Base-by-base conservation (phyloP, 2,888 invertebrate species). In the Pyralis farinalis region DNA sequence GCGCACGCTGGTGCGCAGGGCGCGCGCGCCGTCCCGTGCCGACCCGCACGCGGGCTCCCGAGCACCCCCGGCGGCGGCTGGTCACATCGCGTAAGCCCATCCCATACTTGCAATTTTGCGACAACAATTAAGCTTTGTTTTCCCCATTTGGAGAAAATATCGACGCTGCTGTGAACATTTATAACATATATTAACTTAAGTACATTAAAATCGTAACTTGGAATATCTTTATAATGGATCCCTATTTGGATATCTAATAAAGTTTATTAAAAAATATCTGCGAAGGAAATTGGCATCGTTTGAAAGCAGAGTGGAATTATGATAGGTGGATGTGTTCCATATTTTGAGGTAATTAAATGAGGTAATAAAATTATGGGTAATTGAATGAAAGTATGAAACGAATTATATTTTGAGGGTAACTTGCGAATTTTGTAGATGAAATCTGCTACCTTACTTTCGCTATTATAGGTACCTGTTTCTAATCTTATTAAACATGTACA, bases 61-160 rank as follows among this genome's bases (percentile, higher is more conserved):
- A 64, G 78, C 80, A 73, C 64, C 70, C 71, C 76, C 71, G 63
- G 91, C 91, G 90, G 91, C 91, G 91, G 88, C 88, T 92, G 92
- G 91, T 92, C 91, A 91, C 91, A 92, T 92, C 91, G 92, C 92
- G 91, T 91, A 91, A 91, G 91, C 92, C 92, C 92, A 92, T 92
- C 92, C 92, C 92, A 91, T 90, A 55, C 78, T 87, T 83, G 76
- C 84, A 81, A 81, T 47, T 72, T 86, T 79, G 79, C 88, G 86
- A 88, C 88, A 88, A 88, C 88, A 88, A 88, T 88, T 88, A 88
- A 88, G 88, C 88, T 87, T 85, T 84, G 86, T 86, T 85, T 79
- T 62, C 77, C 71, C 75, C 59, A 43, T 64, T 71, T 63, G 50
- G 71, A 75, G 76, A 79, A 77, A 25, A 74, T 60, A 69, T 77